Base-by-base conservation (phyloP, 2,888 invertebrate species). In the Eumerus sabulonum region DNA sequence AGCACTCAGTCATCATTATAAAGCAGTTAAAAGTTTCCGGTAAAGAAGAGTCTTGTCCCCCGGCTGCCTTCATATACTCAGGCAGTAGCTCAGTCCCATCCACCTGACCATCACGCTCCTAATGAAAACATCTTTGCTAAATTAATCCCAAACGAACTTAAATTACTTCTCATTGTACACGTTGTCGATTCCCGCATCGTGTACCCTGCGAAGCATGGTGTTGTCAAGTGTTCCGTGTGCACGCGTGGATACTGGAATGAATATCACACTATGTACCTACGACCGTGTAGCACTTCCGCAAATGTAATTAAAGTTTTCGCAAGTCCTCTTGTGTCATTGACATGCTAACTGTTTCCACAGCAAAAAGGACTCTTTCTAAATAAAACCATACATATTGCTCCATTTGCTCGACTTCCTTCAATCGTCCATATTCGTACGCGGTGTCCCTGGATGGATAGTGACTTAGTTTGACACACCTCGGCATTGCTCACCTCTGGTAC, bases 141-240 rank as follows among this genome's bases (percentile, higher is more conserved):
- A 77, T 77, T 77, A 77, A 77, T 77, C 77, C 77, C 77, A 77
- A 77, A 77, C 72, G 77, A 77, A 77, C 77, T 77, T 77, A 63
- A 73, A 77, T 77, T 68, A 73, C 77, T 77, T 50, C 62, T 62
- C 67, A 77, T 73, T 77, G 72, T 56, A 72, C 56, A 62, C 42
- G 53, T 27, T 27, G 27, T 27, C 27, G 27, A 27, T 27, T 7
- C 27, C 27, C 27, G 7, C 7, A 7, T 7, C n/a, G 40, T 42
- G 53, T 45, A 14, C 18, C 35, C 19, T 27, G 27, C 27, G 27
- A 27, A 27, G 7, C 27, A 27, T 7, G n/a, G n/a, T 27, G 27
- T 27, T 27, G 27, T 27, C 16, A 27, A 27, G 27, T 27, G 27
- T 7, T 27, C 27, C 7, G 27, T 4, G 7, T 27, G 27, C 27